Evolutionary conservation across 2,888 invertebrate genomes (phyloP).

Genomic region (Nematopogon swammerdamellus): DNA sequence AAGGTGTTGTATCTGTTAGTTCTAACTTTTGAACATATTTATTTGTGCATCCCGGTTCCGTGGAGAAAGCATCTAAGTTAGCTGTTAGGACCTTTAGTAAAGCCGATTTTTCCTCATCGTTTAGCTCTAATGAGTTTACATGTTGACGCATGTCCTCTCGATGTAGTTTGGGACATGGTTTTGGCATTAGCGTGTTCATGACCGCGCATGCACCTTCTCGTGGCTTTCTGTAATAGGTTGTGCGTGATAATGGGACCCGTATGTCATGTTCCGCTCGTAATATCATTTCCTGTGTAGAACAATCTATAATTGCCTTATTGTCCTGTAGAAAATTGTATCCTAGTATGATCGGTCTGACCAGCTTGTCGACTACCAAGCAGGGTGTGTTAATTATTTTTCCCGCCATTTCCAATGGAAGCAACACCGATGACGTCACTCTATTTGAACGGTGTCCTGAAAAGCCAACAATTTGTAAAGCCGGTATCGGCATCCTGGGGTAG

Average conservation of each 20-base stretch:
- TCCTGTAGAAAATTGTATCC: constrained; percentile 1
- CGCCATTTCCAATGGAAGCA: not conserved
- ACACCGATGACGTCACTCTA: not conserved
- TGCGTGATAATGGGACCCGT: not conserved
- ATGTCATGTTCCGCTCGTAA: not conserved
- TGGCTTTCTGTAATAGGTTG: not conserved
- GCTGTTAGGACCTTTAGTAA: not conserved
- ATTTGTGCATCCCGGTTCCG: constrained; percentile 11
- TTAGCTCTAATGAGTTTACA: not conserved
- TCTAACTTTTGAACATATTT: constrained; percentile 15
- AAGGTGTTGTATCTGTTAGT: constrained; percentile 11
- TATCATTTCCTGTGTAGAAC: not conserved
- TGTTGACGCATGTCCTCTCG: no score
- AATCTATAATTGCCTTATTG: not conserved
- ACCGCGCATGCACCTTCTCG: no score
- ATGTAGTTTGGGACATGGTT: no score
- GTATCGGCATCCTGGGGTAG: not conserved
- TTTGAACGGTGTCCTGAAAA: not conserved
- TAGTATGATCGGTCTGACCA: constrained; percentile 1
- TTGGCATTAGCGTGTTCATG: no score
- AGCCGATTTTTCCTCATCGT: not conserved
- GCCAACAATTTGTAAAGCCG: not conserved
- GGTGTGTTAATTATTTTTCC: not conserved
- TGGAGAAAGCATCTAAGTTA: constrained; percentile 9
- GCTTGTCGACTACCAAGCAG: not conserved